Evolutionary conservation across 2,888 invertebrate genomes (phyloP), one percentile per base, ranked within the genome.

Genomic region (Drosophila neotestacea): DNA sequence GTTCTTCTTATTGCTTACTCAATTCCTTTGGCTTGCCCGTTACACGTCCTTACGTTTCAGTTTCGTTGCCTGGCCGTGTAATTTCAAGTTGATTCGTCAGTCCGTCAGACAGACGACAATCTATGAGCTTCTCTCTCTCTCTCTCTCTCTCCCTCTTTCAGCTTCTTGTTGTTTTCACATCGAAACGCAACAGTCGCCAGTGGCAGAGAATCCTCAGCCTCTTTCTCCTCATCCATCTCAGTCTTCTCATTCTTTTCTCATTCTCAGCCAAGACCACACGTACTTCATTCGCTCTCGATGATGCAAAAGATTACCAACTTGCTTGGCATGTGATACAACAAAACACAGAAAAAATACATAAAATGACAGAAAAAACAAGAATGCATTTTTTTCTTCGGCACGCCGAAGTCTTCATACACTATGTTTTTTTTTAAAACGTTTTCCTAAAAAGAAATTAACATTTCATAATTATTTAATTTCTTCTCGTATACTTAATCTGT

Each of bases 231-330:
- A 7, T 16, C 11, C 16, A 22, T 32, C 30, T 44, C 16, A 6
- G 10, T 1, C 11, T 10, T 28, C 28, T 13, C n/a, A 22, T 27
- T 22, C 7, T 13, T 10, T 1, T 6, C 27, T 52, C 28, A 39
- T 32, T 54, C 42, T 54, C 22, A 22, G 50, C 42, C 38, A 34
- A 34, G 61, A 34, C 48, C 70, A 63, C 85, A 85, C 85, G 85
- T 87, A 89, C 82, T 89, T 82, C 75, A 76, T 85, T 79, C 79
- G 75, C 70, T 84, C 67, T 85, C 85, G 87, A 77, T 89, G 88
- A 84, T 84, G 88, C 85, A 72, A 87, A 87, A 85, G 87, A 89
- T 89, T 85, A 85, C 88, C 89, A 77, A 88, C 71, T 84, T 81
- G 73, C 70, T 76, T 79, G 76, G 66, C 83, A 80, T 84, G 85